A percentile compares a stretch with the other conserved stretches of the same genome.
Evolutionary conservation across 1,140 invertebrate genomes (phyloP).

Genomic region (Trichoplusia ni): DNA sequence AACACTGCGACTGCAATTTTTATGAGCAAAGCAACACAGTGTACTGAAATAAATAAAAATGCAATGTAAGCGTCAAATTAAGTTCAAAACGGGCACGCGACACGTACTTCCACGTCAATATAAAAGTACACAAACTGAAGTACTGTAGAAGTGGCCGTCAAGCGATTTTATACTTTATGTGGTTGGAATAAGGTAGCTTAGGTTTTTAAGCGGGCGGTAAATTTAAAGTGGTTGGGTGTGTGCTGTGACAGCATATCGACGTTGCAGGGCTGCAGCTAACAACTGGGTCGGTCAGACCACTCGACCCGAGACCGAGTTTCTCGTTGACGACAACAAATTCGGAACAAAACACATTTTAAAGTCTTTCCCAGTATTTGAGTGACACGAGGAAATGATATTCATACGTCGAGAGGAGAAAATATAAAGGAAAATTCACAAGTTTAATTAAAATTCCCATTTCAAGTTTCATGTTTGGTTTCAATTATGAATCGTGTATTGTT

Average conservation of each 20-base stretch:
- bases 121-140: slow-evolving; percentile 32
- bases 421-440: background rate
- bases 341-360: slow-evolving; percentile 6
- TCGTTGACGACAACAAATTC: slow-evolving; percentile 14
- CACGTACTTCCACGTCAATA: slow-evolving; percentile 25
- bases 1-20: slow-evolving; percentile 45
- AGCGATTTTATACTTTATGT: slow-evolving; percentile 37
- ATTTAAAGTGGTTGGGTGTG: slow-evolving; percentile 34
- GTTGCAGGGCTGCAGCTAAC: slow-evolving; percentile 46
- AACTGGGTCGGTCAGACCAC: slow-evolving; percentile 62
- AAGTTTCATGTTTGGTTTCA: background rate
- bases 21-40: slow-evolving; percentile 42
- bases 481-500: background rate
- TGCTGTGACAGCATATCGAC: slow-evolving; percentile 60
- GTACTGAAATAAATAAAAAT: slow-evolving; percentile 38
- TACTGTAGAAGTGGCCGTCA: slow-evolving; percentile 17
- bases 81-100: slow-evolving; percentile 41
- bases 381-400: slow-evolving; percentile 17
- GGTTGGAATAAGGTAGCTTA: slow-evolving; percentile 24
- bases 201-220: slow-evolving; percentile 24
- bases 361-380: slow-evolving; percentile 8
- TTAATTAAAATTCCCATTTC: slow-evolving; percentile 11
- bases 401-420: background rate
- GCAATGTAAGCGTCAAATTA: slow-evolving; percentile 51
- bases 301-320: slow-evolving; percentile 46